Percentiles rank a stretch among this genome's conserved stretches.
Evolutionary conservation across 2,888 invertebrate species (phyloP).

Genomic region (Ophraella communa): DNA sequence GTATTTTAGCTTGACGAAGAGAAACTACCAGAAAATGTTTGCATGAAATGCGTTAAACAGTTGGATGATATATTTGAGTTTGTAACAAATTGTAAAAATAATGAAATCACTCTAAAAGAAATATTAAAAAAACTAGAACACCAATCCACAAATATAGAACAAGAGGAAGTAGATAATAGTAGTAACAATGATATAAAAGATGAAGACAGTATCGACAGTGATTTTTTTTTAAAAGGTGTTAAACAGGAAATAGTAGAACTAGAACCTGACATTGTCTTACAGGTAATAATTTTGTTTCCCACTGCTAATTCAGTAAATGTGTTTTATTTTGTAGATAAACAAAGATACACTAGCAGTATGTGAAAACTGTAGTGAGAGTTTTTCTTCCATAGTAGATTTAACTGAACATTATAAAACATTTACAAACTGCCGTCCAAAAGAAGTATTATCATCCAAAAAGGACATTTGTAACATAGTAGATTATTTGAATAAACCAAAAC

Average conservation of each 20-base stretch:
- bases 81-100: constrained; percentile 32
- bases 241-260: constrained; percentile 32
- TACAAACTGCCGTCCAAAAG: constrained; percentile 26
- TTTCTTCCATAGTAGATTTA: constrained; percentile 20
- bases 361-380: constrained; percentile 33
- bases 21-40: constrained; percentile 37
- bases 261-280: constrained; percentile 28
- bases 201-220: constrained; percentile 23
- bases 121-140: constrained; percentile 28
- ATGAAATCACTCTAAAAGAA: constrained; percentile 26
- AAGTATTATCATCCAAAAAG: constrained; percentile 6
- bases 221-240: constrained; percentile 26
- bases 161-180: constrained; percentile 11
- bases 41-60: constrained; percentile 31
- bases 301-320: too few species aligned
- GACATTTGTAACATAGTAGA: constrained; percentile 28
- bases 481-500: constrained; percentile 29
- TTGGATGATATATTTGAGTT: constrained; percentile 30
- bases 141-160: constrained; percentile 10
- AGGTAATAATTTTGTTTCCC: background rate
- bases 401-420: constrained; percentile 34
- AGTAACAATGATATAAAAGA: constrained; percentile 28
- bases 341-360: constrained; percentile 26
- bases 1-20: constrained; percentile 34
- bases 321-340: constrained; percentile 9